Conservation (phyloP, 2,888 invertebrate species). For the Lobophora halterata region DNA sequence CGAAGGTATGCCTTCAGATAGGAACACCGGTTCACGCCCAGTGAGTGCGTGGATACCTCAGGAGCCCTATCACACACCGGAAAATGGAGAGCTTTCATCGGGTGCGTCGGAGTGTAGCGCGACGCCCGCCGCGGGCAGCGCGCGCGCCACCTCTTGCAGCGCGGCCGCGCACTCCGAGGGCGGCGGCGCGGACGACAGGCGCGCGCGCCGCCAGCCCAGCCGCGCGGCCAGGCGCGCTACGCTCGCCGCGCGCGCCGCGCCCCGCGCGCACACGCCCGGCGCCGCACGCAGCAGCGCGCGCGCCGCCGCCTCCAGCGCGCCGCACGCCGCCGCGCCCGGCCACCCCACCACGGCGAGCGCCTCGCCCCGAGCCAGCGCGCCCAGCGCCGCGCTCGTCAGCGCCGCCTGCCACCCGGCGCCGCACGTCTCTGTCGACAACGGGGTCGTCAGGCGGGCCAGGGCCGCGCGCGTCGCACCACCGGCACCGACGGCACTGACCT, state of each 20-base stretch:
- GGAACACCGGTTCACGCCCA: no score
- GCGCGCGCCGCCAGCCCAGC: conserved; percentile 46
- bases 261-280: conserved; percentile 34
- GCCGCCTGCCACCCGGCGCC: conserved; percentile 41
- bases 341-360: conserved; percentile 40
- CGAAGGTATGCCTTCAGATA: no score
- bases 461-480: conserved; percentile 15
- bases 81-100: no score
- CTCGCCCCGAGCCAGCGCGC: conserved; percentile 41
- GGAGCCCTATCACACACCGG: no score
- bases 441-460: conserved; percentile 25
- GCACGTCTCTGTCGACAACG: conserved; percentile 68
- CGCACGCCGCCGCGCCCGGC: conserved; percentile 43
- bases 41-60: no score
- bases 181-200: conserved; percentile 36
- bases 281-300: conserved; percentile 34
- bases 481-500: conserved; percentile 22
- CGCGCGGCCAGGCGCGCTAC: conserved; percentile 41
- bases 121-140: conserved; percentile 43
- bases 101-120: conserved; percentile 23
- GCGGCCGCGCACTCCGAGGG: conserved; percentile 41
- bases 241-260: conserved; percentile 38
- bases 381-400: conserved; percentile 46
- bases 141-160: conserved; percentile 34
- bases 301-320: conserved; percentile 41